Evolutionary conservation across 2,113 vertebrate species (phyloP).

Genomic region (Hippocampus abdominalis): DNA sequence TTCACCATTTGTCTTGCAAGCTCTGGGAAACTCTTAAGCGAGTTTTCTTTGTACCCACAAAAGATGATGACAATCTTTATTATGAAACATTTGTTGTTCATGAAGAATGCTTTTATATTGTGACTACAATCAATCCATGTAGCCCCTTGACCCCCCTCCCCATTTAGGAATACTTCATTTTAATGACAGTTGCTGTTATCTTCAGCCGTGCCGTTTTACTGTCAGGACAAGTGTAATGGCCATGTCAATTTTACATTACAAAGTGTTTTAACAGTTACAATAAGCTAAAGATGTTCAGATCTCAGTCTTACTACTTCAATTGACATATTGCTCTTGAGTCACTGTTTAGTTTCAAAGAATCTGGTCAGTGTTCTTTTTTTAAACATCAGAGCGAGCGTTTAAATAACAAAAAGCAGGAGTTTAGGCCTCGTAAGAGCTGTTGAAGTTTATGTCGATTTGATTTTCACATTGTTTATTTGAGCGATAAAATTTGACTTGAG

Average conservation of each 20-base stretch:
- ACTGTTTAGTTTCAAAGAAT: too few species aligned
- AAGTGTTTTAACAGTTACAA: too few species aligned
- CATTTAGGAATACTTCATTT: conserved; percentile 31
- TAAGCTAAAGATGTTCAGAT: too few species aligned
- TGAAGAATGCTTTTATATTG: conserved; percentile 29
- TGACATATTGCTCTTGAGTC: too few species aligned
- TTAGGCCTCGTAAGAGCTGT: not conserved
- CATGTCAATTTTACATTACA: not conserved
- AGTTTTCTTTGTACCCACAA: conserved; percentile 43
- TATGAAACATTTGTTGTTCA: conserved; percentile 41
- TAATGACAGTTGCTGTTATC: conserved; percentile 5
- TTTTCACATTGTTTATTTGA: not conserved
- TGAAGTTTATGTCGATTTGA: not conserved
- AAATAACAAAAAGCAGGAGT: not conserved
- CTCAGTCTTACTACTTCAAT: too few species aligned
- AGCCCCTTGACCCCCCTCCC: conserved; percentile 19
- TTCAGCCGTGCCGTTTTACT: not conserved
- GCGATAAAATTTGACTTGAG: too few species aligned
- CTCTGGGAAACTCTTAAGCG: conserved; percentile 54
- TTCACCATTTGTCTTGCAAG: conserved; percentile 57
- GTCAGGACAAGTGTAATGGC: not conserved
- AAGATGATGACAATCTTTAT: conserved; percentile 41
- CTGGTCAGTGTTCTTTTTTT: too few species aligned
- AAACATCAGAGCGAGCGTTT: too few species aligned
- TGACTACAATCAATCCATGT: conserved; percentile 41